Base-by-base conservation (phyloP, 1,140 invertebrate genomes). In the Ceratoteleas bidentatus region DNA sequence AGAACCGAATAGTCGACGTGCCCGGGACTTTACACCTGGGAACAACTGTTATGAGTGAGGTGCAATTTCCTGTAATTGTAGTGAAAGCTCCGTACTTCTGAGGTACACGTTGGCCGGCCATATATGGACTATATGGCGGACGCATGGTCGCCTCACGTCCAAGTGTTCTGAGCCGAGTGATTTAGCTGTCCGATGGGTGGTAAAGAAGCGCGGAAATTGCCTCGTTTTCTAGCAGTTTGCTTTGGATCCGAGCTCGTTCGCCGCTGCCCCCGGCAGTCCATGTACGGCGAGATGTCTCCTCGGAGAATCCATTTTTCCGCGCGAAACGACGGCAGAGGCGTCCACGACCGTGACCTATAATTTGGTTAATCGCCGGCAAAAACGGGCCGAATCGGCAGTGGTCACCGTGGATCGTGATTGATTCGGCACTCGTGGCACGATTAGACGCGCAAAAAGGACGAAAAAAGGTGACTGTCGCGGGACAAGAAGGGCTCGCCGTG, bases 61-160 rank as follows among this genome's bases (percentile, higher is more conserved):
- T 83, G 86, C 86, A 90, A 90, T 90, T 90, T 90, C 81, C 85
- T 88, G 84, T 89, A 90, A 90, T 89, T 89, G 88, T 87, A 87
- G 89, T 86, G 88, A 90, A 90, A 90, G 88, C 87, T 85, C 76
- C 72, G 74, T 65, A 75, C 69, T 73, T 72, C 56, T 81, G 69
- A 65, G 80, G 68, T 78, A 82, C 70, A 83, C 65, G 56, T 73
- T 75, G 68, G 54, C 24, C 53, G 70, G 14, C 80, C 73, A 60
- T 82, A 82, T 76, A 79, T 77, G 74, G 75, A 83, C 66, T 84
- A 24, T 70, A 68, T 52, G 32, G 73, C 66, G 61, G 58, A 58
- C 75, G 61, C 58, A 34, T 66, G 70, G 81, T 76, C 53, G 54
- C 15, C 43, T 40, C 68, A 56, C 62, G 64, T 75, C 77, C 65